Conservation (phyloP, 2,888 invertebrate species). For the Drosophila lacicola region DNA sequence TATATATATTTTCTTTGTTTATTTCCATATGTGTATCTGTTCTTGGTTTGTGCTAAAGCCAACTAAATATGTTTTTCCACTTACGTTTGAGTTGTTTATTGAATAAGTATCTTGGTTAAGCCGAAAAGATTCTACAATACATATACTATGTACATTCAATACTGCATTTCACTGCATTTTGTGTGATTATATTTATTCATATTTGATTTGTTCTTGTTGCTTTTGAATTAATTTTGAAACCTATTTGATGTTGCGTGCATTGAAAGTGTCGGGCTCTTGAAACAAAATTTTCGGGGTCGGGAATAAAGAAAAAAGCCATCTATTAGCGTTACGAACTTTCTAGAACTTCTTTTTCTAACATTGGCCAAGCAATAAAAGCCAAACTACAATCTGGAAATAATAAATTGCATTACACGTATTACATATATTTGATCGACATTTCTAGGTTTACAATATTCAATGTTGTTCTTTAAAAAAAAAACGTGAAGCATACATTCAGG, state of each 20-base stretch:
- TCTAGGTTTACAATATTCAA: background rate
- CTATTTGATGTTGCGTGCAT: conserved; percentile 38
- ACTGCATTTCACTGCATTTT: conserved; percentile 4
- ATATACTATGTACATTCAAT: conserved; percentile 27
- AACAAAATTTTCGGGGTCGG: background rate
- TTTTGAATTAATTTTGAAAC: conserved; percentile 46
- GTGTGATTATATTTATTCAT: conserved; percentile 9
- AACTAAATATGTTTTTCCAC: conserved; percentile 12
- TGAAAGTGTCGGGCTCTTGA: background rate
- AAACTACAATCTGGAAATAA: conserved; percentile 6
- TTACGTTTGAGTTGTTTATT: conserved; percentile 13
- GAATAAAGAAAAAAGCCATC: background rate
- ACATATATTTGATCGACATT: background rate
- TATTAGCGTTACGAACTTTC: background rate
- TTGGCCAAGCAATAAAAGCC: conserved; percentile 7
- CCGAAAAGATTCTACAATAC: conserved; percentile 20
- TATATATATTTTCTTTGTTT: conserved; percentile 7
- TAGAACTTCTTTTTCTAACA: background rate
- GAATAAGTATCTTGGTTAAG: conserved; percentile 10
- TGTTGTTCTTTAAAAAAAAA: conserved; percentile 3
- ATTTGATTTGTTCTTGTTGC: background rate
- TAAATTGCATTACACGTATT: conserved; percentile 4
- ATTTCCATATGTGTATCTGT: conserved; percentile 1
- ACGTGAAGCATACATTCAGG: conserved; percentile 31
- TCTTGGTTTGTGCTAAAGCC: conserved; percentile 11